Evolutionary conservation across 2,888 invertebrate genomes (phyloP), one percentile per base, ranked within the genome.

Genomic region (Melieria omissa): DNA sequence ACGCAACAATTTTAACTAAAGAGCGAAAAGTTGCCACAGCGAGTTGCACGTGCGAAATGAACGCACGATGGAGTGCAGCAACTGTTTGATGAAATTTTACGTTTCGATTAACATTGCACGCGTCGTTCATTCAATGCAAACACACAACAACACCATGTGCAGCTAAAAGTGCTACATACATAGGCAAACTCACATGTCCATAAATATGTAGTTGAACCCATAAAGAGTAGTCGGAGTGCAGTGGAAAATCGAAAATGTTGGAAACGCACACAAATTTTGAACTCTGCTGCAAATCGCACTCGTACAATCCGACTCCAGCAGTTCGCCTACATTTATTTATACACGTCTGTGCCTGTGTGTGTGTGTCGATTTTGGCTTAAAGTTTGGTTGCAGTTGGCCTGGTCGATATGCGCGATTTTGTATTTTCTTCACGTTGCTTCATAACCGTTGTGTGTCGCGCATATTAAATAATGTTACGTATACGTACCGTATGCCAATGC

Each of bases 21-120:
- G 29, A 29, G 29, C 3, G 29, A 29, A 29, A 29, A 29, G 29
- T 29, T 29, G 29, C 29, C 29, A 29, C 29, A 3, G 29, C 29
- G 29, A 29, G 29, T 29, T 29, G 29, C 29, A 29, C 29, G 29
- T 29, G 1, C 29, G 29, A 2, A 29, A 29, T 29, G 29, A 29
- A 29, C 29, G 29, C 29, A 29, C 29, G 29, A 29, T 29, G 29
- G 29, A 29, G 29, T 3, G 2, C 29, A 29, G 29, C 29, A 29
- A 29, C 47, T 46, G 46, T 68, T 68, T 49, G 49, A 61, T 61
- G 29, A 16, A 60, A 58, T 61, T 68, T 68, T 52, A 58, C 12
- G 52, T 52, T 68, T 68, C 60, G 60, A 52, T 68, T 58, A 52
- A 60, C 67, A n/a, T 61, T 49, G 47, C 60, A 49, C 29, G 60